A percentile compares a stretch with the other conserved stretches of the same genome.
These are phyloP conservation scores for Dicaeum eximium DNA, from an alignment of 2,113 vertebrate genomes.

Conservation along the genomic window DNA sequence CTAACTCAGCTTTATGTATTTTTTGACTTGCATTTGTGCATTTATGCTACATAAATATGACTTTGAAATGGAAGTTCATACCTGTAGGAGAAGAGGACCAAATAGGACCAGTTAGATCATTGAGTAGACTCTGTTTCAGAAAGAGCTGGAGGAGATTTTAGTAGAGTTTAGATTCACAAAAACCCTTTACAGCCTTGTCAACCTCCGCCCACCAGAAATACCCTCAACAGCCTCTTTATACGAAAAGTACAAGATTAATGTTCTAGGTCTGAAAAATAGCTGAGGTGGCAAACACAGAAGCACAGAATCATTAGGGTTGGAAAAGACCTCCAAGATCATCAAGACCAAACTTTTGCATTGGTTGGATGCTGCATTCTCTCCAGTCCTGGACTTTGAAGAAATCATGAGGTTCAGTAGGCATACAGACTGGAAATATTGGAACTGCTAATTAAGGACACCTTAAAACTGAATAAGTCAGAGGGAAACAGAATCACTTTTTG, in stretches of 20 bases:
- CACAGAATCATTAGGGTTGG: neutral
- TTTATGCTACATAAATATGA: neutral
- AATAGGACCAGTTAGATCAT: no score
- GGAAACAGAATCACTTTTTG: neutral
- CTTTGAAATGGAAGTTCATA: neutral
- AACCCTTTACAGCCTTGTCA: neutral
- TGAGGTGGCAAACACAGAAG: neutral
- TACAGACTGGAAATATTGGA: neutral
- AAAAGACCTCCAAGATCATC: neutral
- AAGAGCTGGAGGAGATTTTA: neutral
- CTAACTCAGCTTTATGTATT: neutral
- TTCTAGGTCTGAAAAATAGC: neutral
- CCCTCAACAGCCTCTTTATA: neutral
- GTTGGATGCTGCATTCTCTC: rapidly evolving
- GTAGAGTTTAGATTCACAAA: neutral
- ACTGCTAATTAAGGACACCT: neutral
- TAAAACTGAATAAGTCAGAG: neutral
- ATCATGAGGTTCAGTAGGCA: neutral
- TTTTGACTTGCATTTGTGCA: neutral
- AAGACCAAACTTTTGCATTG: neutral
- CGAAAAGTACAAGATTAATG: neutral
- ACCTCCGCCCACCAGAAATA: neutral
- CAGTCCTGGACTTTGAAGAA: neutral
- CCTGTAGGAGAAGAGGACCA: neutral
- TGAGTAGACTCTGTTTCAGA: neutral